Base-by-base conservation (phyloP, 1,140 invertebrate species). In the roundworm (Caenorhabditis elegans) region DNA sequence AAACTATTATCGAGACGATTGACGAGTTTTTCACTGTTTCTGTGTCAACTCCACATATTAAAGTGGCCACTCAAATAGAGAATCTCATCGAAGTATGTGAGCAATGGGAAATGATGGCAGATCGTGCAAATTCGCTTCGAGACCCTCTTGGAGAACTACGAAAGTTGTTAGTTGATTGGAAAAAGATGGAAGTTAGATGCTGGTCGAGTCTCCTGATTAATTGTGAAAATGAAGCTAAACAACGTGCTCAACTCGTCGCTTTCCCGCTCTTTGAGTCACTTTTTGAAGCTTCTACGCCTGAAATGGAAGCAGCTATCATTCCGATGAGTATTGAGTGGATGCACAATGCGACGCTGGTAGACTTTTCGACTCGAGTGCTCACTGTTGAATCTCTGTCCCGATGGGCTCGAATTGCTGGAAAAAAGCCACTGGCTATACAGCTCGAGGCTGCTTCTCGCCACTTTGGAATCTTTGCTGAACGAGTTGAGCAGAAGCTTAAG, bases 381-480 rank as follows among this genome's bases (percentile, higher is more conserved):
- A 36, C 22, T 10, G 19, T 81, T 15, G 4, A 53, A 81, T 39
- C 55, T 48, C 43, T 81, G 8, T 47, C 78, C 15, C 5, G 22
- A 43, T 79, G 78, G 49, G 34, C 78, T 13, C 43, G 15, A 43
- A 55, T 79, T 3, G 24, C 34, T 11, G 51, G 51, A 22, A 55
- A 79, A 11, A 22, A 60, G 2, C 31, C 13, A 15, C 5, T 79
- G 24, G 43, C 93, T 22, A 92, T 92, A 13, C 92, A 95, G 5
- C 87, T 97, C 0, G 95, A 94, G 93, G 97, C 97, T 90, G 88
- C 96, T 1, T 93, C 95, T 88, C 91, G 93, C 83, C 97, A 95
- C 90, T 98, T 96, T 87, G 90, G 90, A 0, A 94, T 96, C 89
- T 97, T 96, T 88, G 85, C 91, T 0, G 83, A 90, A 0, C 91